Evolutionary conservation across 2,113 vertebrate species (phyloP).

Genomic region (Connochaetes taurinus): DNA sequence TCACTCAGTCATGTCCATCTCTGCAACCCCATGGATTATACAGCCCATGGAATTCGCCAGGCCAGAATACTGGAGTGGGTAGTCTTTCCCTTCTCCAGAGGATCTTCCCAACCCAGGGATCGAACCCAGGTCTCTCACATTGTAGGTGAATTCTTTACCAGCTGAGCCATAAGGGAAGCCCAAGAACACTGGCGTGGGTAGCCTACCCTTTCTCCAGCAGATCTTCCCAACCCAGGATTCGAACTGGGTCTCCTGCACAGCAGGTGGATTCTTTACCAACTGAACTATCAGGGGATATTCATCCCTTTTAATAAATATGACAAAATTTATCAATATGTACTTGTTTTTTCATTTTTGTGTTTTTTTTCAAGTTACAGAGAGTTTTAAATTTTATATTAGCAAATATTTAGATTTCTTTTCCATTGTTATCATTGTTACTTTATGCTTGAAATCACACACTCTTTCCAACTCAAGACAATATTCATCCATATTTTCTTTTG

Average conservation of each 20-base stretch:
- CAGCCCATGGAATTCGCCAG: background rate
- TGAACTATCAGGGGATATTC: background rate
- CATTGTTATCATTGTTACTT: background rate
- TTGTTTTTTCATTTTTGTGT: background rate
- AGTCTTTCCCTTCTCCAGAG: background rate
- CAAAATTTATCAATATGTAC: background rate
- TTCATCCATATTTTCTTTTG: background rate
- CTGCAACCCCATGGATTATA: background rate
- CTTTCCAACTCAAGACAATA: background rate
- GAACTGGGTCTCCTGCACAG: background rate
- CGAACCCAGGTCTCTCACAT: background rate
- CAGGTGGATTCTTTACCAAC: background rate
- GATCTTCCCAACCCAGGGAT: background rate
- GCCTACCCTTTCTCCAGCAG: background rate
- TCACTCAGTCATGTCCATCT: background rate
- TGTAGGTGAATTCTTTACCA: background rate
- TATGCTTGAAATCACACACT: background rate
- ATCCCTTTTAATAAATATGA: background rate
- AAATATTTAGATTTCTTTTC: background rate
- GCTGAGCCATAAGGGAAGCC: background rate
- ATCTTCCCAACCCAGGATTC: background rate
- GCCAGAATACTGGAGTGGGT: background rate
- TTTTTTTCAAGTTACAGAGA: background rate
- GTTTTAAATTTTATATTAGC: background rate
- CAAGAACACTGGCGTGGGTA: background rate